Base-by-base conservation (phyloP, 2,888 invertebrate species). In the Drosophila diplacantha region DNA sequence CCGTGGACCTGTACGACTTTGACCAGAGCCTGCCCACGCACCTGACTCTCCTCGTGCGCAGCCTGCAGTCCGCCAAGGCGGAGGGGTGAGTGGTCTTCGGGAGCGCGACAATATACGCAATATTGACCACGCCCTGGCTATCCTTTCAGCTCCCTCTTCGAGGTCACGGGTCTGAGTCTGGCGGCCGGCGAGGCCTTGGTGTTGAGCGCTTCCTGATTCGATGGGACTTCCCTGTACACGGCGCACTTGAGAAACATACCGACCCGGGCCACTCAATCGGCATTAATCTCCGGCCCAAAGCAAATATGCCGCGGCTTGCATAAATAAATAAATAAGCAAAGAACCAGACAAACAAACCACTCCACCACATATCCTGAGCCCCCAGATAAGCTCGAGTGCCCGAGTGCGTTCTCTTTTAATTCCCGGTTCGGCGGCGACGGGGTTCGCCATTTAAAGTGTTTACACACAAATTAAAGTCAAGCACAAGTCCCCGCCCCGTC, bases 401-500 rank as follows among this genome's bases (percentile, higher is more conserved):
- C 68, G 51, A 41, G 41, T 26, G 38, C 43, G 22, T 52, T 53
- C 63, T 59, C 64, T 44, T 67, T 51, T 59, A 58, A 66, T 69
- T 66, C 56, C 46, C 50, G 20, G 26, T 18, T 60, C 46, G 31
- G 35, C 6, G 35, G 35, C 6, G 37, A 29, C 11, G 64, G 44
- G 46, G 51, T 43, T 43, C 43, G 65, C 49, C 65, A 64, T 73
- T 83, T 79, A 83, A 79, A 83, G 80, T 79, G 76, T 82, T 79
- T 79, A 75, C 84, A 71, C 76, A 76, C 66, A 82, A 79, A 79
- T 79, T 79, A 81, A 79, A 79, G 84, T 82, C 82, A 73, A 81
- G 81, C 71, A 65, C 31, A 37, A 53, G 51, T 60, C 59, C 57
- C 31, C 72, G 11, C 2, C 22, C 52, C 20, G 39, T 41, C n/a